Evolutionary conservation across 2,888 invertebrate genomes (phyloP).

Genomic region (Phragmatobia fuliginosa): DNA sequence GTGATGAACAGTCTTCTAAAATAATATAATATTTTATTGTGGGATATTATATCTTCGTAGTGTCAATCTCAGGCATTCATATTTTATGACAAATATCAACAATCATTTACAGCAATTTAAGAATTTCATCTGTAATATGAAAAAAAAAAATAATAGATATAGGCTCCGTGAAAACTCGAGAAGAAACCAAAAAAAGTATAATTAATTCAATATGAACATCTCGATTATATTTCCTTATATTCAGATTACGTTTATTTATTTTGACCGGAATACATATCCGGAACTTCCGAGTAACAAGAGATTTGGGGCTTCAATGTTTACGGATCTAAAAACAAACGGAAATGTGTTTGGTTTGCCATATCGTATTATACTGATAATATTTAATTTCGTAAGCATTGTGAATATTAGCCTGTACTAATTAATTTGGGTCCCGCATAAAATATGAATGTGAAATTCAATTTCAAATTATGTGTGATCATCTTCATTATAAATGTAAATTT

Average conservation of each 20-base stretch:
- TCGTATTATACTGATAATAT: slow-evolving; percentile 51
- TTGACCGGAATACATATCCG: slow-evolving; percentile 59
- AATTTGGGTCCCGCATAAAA: slow-evolving; percentile 15
- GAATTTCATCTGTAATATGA: background rate
- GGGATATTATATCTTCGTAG: too few species aligned
- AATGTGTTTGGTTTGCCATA: slow-evolving; percentile 72
- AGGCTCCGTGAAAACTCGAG: slow-evolving; percentile 21
- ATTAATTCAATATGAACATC: slow-evolving; percentile 53
- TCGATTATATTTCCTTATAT: slow-evolving; percentile 59
- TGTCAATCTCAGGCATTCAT: background rate
- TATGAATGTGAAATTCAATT: slow-evolving; percentile 14
- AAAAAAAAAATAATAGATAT: background rate
- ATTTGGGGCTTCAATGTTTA: slow-evolving; percentile 74
- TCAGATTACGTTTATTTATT: slow-evolving; percentile 63
- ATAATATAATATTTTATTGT: too few species aligned
- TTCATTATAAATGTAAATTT: slow-evolving; percentile 10
- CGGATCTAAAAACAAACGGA: slow-evolving; percentile 67
- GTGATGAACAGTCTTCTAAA: too few species aligned
- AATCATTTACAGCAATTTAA: background rate
- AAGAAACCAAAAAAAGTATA: slow-evolving; percentile 41
- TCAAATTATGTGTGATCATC: slow-evolving; percentile 12
- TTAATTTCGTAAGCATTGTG: slow-evolving; percentile 17
- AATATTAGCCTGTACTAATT: slow-evolving; percentile 20
- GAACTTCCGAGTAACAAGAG: slow-evolving; percentile 54
- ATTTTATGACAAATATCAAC: background rate